phyloP scores from a whole-genome alignment of 2,888 invertebrate species.

The Pachymerium ferrugineum region DNA sequence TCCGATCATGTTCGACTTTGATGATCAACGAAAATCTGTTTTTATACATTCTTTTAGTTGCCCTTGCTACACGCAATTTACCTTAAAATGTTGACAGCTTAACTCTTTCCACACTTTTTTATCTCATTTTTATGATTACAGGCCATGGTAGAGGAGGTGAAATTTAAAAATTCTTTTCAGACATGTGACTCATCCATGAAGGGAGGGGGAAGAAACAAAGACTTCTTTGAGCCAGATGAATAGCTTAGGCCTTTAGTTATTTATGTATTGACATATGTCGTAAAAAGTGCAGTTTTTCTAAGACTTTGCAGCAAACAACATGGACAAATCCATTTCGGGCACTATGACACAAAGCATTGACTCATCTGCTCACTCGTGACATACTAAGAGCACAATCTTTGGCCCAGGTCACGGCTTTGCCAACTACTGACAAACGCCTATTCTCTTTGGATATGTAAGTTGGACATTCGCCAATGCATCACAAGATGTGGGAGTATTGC shows the following conservation, averaged over 20 bases:
- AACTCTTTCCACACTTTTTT: neutral
- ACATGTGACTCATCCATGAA: neutral
- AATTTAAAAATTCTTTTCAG: neutral
- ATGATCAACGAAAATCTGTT: neutral
- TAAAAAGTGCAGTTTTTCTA: neutral
- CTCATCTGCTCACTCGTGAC: neutral
- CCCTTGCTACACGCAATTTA: neutral
- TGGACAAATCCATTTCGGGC: conserved; percentile 16
- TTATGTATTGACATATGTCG: no score
- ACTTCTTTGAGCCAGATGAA: conserved; percentile 1
- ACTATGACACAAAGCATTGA: neutral
- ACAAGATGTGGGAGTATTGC: no score
- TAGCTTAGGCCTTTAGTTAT: neutral
- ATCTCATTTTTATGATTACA: neutral
- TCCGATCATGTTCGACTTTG: no score
- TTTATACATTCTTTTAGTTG: neutral
- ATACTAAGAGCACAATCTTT: neutral
- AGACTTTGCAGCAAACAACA: neutral
- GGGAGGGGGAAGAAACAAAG: neutral
- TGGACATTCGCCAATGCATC: no score
- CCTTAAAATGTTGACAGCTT: neutral
- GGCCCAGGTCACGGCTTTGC: neutral
- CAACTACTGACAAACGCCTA: no score
- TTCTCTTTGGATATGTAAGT: no score
- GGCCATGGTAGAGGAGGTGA: neutral